These are phyloP conservation scores for Tenthredo scrophulariae DNA, from an alignment of 2,888 invertebrate species.

Conservation along the genomic window DNA sequence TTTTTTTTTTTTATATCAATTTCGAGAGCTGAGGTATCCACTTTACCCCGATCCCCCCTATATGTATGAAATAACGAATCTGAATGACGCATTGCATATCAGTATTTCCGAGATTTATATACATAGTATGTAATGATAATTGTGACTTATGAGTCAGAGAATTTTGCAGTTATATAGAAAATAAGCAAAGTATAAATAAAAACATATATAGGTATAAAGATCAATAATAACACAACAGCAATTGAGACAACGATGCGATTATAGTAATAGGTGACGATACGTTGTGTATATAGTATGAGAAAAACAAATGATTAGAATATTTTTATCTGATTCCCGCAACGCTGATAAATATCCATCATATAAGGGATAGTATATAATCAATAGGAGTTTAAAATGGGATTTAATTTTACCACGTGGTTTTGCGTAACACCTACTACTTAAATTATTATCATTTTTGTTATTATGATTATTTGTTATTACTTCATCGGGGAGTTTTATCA, in stretches of 20 bases:
- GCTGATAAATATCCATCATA: not conserved
- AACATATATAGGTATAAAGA: not conserved
- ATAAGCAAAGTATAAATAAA: not conserved
- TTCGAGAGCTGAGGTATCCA: not conserved
- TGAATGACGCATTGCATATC: not conserved
- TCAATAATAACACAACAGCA: not conserved
- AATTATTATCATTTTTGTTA: not conserved
- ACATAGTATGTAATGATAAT: not conserved
- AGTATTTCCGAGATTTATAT: not conserved
- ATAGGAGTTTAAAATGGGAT: not conserved
- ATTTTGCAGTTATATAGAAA: not conserved
- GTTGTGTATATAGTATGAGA: not conserved
- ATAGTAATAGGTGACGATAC: not conserved
- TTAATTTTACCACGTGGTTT: not conserved
- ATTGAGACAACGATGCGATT: not conserved
- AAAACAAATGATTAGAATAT: conserved; percentile 25
- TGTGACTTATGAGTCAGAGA: not conserved
- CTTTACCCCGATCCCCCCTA: too few species aligned
- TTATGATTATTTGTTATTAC: not conserved
- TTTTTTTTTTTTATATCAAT: not conserved
- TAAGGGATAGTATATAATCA: not conserved
- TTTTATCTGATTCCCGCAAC: not conserved
- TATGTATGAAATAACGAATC: not conserved
- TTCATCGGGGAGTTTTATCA: not conserved
- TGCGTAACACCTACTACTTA: not conserved